Evolutionary conservation across 2,113 vertebrate genomes (phyloP).

Genomic region (Rhegmatorhina hoffmannsi): DNA sequence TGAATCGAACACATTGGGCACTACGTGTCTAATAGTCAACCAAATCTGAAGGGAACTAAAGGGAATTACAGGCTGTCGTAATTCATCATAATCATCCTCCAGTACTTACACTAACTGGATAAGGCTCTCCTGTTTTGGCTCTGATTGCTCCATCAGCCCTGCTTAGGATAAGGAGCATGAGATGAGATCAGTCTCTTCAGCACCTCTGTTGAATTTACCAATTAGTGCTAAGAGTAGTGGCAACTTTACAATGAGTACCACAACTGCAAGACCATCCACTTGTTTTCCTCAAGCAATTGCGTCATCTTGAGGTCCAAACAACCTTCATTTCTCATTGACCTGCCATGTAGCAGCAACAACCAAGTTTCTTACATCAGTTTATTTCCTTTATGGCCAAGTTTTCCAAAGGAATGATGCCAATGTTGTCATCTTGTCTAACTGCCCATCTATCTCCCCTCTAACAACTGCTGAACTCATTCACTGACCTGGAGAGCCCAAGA

Average conservation of each 20-base stretch:
- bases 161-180: constrained; percentile 1
- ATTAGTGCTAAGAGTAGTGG: background rate
- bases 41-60: background rate
- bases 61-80: background rate
- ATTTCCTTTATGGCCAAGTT: background rate
- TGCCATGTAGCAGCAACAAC: fast-evolving
- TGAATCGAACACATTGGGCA: background rate
- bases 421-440: background rate
- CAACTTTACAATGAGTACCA: background rate
- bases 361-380: background rate
- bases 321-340: background rate
- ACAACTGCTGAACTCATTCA: background rate
- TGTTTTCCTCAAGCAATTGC: background rate
- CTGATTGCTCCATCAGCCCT: background rate
- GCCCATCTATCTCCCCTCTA: background rate
- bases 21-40: background rate
- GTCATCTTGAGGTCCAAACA: fast-evolving
- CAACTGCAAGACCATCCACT: background rate
- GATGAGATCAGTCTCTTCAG: background rate
- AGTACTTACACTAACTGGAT: constrained; percentile 5
- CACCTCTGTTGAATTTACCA: background rate
- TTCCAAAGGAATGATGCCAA: background rate
- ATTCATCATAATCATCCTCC: background rate
- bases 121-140: background rate
- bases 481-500: background rate